phyloP scores from a whole-genome alignment of 2,113 vertebrate species.

The Illadopsis cleaveri region DNA sequence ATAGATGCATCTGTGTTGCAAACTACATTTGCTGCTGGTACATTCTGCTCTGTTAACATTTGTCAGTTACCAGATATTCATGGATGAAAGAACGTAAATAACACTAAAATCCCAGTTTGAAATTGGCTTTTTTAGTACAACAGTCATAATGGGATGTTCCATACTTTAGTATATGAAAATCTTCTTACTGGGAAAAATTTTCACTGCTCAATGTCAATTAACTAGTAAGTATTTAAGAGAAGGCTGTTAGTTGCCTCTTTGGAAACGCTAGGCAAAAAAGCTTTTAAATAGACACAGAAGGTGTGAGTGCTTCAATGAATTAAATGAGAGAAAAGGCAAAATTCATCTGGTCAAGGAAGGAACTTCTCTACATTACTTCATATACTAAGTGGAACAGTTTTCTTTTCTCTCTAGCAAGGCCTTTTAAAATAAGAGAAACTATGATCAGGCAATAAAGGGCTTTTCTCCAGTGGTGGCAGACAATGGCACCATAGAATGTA shows the following conservation, averaged over 20 bases:
- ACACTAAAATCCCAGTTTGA: background rate
- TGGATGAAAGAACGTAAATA: background rate
- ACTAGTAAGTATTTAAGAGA: background rate
- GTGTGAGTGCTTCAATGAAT: background rate
- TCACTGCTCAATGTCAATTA: background rate
- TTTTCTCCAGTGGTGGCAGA: background rate
- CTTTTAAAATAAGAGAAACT: background rate
- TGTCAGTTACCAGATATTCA: background rate
- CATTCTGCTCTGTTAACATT: background rate
- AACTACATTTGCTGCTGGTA: background rate
- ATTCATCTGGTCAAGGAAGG: background rate
- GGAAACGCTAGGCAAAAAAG: background rate
- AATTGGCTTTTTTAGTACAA: background rate
- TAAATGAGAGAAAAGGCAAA: background rate
- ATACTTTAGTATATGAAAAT: background rate
- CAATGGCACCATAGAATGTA: background rate
- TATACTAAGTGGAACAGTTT: background rate
- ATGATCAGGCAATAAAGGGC: background rate
- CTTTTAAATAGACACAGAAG: background rate
- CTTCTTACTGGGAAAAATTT: background rate
- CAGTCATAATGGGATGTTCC: background rate
- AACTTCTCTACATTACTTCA: background rate
- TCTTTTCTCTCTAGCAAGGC: background rate
- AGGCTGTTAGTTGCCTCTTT: fast-evolving
- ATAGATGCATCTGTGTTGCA: background rate